Conservation (phyloP, 1,140 invertebrate species). For the Oscheius sp. region DNA sequence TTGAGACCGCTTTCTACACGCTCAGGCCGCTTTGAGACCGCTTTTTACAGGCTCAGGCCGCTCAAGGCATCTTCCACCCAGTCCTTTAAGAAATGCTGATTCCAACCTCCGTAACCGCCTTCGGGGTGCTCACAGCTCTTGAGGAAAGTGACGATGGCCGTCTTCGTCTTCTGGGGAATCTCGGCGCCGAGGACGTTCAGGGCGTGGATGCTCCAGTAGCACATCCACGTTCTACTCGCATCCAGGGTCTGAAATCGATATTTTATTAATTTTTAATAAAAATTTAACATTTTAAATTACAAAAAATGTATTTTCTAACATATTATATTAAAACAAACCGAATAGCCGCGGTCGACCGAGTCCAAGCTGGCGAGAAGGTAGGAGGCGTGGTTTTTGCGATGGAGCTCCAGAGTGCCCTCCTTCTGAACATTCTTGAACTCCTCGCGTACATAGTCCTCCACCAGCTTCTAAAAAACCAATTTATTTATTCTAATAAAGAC, state of each 20-base stretch:
- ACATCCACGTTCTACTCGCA: constrained; percentile 42
- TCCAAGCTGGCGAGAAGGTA: constrained; percentile 28
- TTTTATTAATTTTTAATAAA: background rate
- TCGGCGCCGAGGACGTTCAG: constrained; percentile 32
- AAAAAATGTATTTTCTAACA: background rate
- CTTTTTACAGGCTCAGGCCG: no score
- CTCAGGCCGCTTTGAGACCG: no score
- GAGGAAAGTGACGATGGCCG: constrained; percentile 29
- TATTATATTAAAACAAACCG: constrained; percentile 15
- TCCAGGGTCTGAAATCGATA: constrained; percentile 33
- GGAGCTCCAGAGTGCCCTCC: background rate
- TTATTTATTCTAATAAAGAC: background rate
- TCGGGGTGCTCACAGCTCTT: constrained; percentile 35
- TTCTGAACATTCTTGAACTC: background rate
- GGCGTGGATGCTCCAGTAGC: constrained; percentile 37
- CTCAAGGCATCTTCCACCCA: no score
- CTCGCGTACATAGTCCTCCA: constrained; percentile 20
- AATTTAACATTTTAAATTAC: background rate
- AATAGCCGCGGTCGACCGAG: constrained; percentile 14
- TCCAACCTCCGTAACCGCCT: constrained; percentile 35
- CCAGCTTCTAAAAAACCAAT: constrained; percentile 20
- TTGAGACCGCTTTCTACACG: no score
- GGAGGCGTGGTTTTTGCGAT: constrained; percentile 10
- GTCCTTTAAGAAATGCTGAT: no score
- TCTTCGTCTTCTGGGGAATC: constrained; percentile 2